These are phyloP conservation scores for Dermolepida albohirtum DNA, from an alignment of 2,888 invertebrate species.

Conservation along the genomic window DNA sequence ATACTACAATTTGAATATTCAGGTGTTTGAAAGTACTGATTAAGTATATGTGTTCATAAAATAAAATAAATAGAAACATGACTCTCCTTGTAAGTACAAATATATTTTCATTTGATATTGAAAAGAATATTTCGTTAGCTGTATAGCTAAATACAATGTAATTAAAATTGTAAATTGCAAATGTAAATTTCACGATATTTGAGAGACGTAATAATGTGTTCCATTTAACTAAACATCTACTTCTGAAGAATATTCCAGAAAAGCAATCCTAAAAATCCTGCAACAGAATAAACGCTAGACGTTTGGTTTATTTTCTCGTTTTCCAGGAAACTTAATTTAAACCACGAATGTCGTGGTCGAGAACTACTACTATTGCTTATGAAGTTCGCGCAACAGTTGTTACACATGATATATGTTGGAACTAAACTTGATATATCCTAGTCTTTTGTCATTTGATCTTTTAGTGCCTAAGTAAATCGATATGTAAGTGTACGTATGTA, in stretches of 20 bases:
- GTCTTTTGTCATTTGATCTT: constrained; percentile 40
- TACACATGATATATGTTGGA: constrained; percentile 42
- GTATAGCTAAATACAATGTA: too few relatives aligned
- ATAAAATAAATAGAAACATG: too few relatives aligned
- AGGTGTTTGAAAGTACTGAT: too few relatives aligned
- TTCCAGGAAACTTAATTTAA: constrained; percentile 25
- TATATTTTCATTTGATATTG: too few relatives aligned
- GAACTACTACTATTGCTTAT: constrained; percentile 24
- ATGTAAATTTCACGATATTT: too few relatives aligned
- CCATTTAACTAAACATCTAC: neutral
- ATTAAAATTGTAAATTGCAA: too few relatives aligned
- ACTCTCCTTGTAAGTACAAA: too few relatives aligned
- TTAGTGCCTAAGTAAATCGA: constrained; percentile 4
- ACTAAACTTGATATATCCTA: constrained; percentile 41
- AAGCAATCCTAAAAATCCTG: neutral
- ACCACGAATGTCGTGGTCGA: neutral
- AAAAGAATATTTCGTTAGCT: too few relatives aligned
- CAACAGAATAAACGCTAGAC: neutral
- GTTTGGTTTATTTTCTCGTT: constrained; percentile 10
- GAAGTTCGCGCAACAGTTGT: constrained; percentile 41
- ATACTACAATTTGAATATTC: too few relatives aligned
- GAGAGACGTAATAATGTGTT: too few relatives aligned
- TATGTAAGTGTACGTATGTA: constrained; percentile 12
- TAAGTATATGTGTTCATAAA: too few relatives aligned
- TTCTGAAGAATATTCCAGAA: neutral